A percentile compares a stretch with the other conserved stretches of the same genome.
These are phyloP conservation scores for Eospalax fontanierii DNA, from an alignment of 2,797 vertebrate species.

Conservation along the genomic window DNA sequence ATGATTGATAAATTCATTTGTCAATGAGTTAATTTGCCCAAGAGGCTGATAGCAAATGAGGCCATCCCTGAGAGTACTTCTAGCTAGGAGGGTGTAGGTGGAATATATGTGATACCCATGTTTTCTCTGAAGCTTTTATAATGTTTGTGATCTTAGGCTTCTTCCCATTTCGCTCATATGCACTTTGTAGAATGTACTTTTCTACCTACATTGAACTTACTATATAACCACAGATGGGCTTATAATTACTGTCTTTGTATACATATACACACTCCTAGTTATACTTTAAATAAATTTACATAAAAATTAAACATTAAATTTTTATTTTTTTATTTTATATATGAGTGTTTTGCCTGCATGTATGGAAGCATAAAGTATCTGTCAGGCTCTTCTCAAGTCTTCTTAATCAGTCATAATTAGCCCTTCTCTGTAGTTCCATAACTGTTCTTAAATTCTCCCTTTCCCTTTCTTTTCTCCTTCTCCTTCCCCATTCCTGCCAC, in stretches of 20 bases:
- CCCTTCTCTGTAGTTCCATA: constrained; percentile 43
- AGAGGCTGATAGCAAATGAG: constrained; percentile 11
- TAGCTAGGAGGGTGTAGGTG: not conserved
- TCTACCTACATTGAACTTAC: too few species aligned
- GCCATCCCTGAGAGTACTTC: not conserved
- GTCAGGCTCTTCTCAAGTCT: not conserved
- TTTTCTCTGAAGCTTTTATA: constrained; percentile 29
- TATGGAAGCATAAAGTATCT: not conserved
- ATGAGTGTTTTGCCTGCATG: too few species aligned
- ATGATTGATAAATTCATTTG: constrained; percentile 56
- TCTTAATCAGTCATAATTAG: not conserved
- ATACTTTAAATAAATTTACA: too few species aligned
- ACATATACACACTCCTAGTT: too few species aligned
- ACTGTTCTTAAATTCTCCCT: not conserved
- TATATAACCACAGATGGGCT: too few species aligned
- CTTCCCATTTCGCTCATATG: not conserved
- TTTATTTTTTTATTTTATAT: too few species aligned
- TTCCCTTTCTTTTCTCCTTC: too few species aligned
- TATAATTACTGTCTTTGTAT: too few species aligned
- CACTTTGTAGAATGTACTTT: constrained; percentile 38
- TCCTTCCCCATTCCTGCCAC: not conserved
- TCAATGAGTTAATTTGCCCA: constrained; percentile 32
- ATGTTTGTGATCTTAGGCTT: constrained; percentile 42
- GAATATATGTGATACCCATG: too few species aligned
- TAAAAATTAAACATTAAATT: too few species aligned